Percentiles rank a stretch among this genome's conserved stretches.
phyloP scores from a whole-genome alignment of 1,140 invertebrate genomes.

The Conus betulinus region DNA sequence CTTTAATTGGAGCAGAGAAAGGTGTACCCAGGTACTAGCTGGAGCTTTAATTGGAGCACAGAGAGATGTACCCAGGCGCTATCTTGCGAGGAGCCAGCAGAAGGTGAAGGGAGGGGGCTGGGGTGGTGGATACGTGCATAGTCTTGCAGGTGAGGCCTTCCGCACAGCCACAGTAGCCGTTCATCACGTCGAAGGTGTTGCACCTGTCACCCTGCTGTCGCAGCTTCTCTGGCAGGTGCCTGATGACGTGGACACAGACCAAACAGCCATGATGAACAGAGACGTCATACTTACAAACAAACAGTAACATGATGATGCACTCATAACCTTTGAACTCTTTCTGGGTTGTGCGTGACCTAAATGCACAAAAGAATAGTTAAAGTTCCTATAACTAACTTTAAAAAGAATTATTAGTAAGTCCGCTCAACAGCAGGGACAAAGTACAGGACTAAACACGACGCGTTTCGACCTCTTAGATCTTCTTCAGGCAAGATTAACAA shows the following conservation, averaged over 20 bases:
- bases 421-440: too few species aligned
- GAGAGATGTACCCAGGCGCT: conserved; percentile 6
- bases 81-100: not conserved
- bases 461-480: too few species aligned
- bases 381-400: too few species aligned
- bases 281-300: too few species aligned
- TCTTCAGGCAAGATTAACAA: too few species aligned
- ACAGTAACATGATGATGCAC: too few species aligned
- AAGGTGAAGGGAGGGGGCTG: not conserved
- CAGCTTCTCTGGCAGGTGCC: conserved; percentile 1
- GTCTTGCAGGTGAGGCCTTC: conserved; percentile 15
- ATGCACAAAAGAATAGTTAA: too few species aligned
- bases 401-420: too few species aligned
- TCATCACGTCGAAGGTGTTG: conserved; percentile 22
- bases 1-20: not conserved
- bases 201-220: not conserved
- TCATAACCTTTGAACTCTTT: not conserved
- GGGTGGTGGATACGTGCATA: conserved; percentile 11
- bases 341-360: not conserved
- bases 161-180: conserved; percentile 30
- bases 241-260: not conserved
- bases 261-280: too few species aligned
- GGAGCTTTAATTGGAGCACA: not conserved
- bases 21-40: not conserved
- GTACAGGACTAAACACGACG: too few species aligned